These are phyloP conservation scores for Anolis apletophallus DNA, from an alignment of 2,797 vertebrate genomes.

Conservation along the genomic window DNA sequence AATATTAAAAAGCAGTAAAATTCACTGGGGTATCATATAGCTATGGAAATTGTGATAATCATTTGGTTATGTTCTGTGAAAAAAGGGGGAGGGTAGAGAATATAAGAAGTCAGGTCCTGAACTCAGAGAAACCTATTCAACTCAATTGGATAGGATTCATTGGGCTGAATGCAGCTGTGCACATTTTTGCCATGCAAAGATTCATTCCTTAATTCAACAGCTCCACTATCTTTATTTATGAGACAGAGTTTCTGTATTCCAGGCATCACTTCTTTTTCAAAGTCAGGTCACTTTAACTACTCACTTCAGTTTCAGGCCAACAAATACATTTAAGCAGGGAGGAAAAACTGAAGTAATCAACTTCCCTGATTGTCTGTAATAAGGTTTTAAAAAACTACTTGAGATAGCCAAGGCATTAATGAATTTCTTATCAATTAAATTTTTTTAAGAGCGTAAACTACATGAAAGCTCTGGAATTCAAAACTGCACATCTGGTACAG, in stretches of 20 bases:
- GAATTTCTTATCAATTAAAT: slow-evolving; percentile 25
- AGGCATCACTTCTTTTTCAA: slow-evolving; percentile 44
- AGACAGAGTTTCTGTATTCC: slow-evolving; percentile 56
- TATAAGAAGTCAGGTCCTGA: slow-evolving; percentile 58
- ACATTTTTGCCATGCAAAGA: slow-evolving; percentile 33
- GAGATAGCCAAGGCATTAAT: slow-evolving; percentile 25
- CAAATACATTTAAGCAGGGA: background rate
- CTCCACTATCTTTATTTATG: slow-evolving; percentile 49
- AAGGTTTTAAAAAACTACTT: slow-evolving; percentile 13
- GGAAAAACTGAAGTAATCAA: background rate
- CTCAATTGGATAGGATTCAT: slow-evolving; percentile 11
- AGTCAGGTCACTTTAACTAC: slow-evolving; percentile 12
- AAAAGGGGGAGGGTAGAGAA: accelerated
- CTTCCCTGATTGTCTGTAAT: slow-evolving; percentile 15
- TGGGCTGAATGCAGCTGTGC: slow-evolving; percentile 43
- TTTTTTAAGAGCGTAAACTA: background rate
- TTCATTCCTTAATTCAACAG: slow-evolving; percentile 28
- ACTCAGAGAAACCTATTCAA: slow-evolving; percentile 58
- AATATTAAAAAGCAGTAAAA: background rate
- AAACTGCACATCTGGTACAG: background rate
- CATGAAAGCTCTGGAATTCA: slow-evolving; percentile 17
- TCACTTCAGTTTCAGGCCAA: slow-evolving; percentile 34
- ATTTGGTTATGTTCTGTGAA: background rate
- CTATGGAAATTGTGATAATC: slow-evolving; percentile 53
- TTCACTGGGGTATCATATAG: slow-evolving; percentile 38